Evolutionary conservation across 2,113 vertebrate genomes (phyloP), one percentile per base, ranked within the genome.

Genomic region (Plecotus auritus): DNA sequence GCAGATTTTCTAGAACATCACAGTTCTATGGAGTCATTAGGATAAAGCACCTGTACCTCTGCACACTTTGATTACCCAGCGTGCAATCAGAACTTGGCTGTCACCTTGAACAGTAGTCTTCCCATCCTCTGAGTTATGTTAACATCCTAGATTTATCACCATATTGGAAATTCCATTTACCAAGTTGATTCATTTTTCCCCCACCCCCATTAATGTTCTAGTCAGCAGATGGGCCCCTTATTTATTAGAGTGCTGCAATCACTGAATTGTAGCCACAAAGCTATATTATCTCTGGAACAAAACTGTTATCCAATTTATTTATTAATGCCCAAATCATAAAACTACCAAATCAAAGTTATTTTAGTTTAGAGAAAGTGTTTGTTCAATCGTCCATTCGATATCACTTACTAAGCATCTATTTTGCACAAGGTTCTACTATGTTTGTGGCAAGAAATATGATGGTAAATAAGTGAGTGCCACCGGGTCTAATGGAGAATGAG

Each of bases 1-100:
- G 78, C 1, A 90, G 61, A 93, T 89, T 97, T 97, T 95, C 93
- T 93, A 73, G 90, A 42, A 78, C 96, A 32, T 82, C 90, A 83
- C 37, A 69, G 51, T 37, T 96, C 66, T 91, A 0, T 5, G 45
- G 51, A 96, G 76, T 91, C 90, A 22, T 92, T 80, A 66, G 81
- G 47, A 40, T 8, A 92, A 80, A 92, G 61, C 78, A 94, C 80
- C 82, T 96, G 92, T 28, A 85, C 26, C 67, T 96, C 74, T 32
- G 4, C 93, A 88, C 78, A 45, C 81, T 85, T 70, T 69, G 59
- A 93, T 91, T 95, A 76, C 82, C 88, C 72, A 32, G 7, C 17
- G 28, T 94, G 73, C 37, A 13, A 14, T 88, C 86, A 64, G 22
- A 45, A 22, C 51, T 51, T 56, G n/a, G 37, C 87, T 96, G 67